Evolutionary conservation across 2,797 vertebrate genomes (phyloP).

Genomic region (Periophthalmus magnuspinnatus): DNA sequence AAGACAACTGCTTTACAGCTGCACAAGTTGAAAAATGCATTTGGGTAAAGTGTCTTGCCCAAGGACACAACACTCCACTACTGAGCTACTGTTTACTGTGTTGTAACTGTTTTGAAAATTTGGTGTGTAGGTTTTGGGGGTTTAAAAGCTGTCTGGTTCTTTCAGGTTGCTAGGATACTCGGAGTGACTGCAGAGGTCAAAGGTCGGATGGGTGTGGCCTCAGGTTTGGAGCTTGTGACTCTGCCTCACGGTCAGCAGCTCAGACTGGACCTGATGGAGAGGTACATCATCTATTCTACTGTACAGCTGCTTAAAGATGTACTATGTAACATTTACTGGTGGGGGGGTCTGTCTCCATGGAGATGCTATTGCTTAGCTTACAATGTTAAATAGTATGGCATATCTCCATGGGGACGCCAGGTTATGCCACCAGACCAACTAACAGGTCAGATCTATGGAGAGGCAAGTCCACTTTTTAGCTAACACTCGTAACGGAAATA

Average conservation of each 20-base stretch:
- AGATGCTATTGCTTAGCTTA: not conserved
- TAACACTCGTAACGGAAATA: not conserved
- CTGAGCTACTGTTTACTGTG: too few relatives aligned
- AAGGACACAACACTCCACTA: too few relatives aligned
- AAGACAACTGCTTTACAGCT: too few relatives aligned
- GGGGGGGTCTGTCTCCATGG: not conserved
- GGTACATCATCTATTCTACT: slow-evolving; percentile 69
- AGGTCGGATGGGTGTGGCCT: slow-evolving; percentile 89
- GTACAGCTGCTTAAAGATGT: not conserved
- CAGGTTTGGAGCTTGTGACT: slow-evolving; percentile 92
- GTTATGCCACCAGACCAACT: not conserved
- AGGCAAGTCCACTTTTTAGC: too few relatives aligned
- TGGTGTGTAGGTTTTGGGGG: not conserved
- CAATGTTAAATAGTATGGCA: not conserved
- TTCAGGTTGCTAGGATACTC: slow-evolving; percentile 89
- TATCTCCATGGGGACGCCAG: not conserved
- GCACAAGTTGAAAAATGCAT: too few relatives aligned
- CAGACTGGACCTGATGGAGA: slow-evolving; percentile 93
- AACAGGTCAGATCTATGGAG: not conserved
- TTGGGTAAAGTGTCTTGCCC: too few relatives aligned
- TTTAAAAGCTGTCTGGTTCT: slow-evolving; percentile 6
- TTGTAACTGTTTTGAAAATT: not conserved
- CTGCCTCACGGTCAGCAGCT: slow-evolving; percentile 91
- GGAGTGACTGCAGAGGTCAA: slow-evolving; percentile 87
- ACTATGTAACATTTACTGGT: not conserved